These are phyloP conservation scores for Amblyraja radiata DNA, from an alignment of 2,797 vertebrate species.

Conservation along the genomic window DNA sequence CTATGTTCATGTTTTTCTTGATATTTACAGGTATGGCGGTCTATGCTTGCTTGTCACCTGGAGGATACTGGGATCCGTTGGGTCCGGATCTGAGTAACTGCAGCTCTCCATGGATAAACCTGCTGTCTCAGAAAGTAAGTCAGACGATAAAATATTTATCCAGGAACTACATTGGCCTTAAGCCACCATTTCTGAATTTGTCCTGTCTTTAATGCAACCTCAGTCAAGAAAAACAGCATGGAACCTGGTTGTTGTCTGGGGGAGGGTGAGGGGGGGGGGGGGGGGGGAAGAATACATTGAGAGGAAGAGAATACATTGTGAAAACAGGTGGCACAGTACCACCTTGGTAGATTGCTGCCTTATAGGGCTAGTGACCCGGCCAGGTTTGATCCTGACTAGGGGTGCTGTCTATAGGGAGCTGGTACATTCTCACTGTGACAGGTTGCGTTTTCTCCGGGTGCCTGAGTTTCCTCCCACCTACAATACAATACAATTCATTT, in stretches of 20 bases:
- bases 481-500: no score
- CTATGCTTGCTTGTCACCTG: conserved; percentile 75
- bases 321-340: no score
- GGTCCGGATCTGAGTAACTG: conserved; percentile 96
- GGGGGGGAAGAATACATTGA: no score
- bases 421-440: no score
- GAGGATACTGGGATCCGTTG: conserved; percentile 83
- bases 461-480: no score
- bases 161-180: neutral
- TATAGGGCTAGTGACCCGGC: no score
- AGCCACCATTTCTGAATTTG: neutral
- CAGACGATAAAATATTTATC: neutral
- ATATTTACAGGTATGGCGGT: conserved; percentile 71
- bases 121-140: conserved; percentile 88
- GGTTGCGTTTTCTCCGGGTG: no score
- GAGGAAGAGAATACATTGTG: no score
- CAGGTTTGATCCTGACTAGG: no score
- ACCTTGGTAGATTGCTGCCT: no score
- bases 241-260: neutral
- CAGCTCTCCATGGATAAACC: conserved; percentile 91
- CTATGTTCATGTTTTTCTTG: conserved; percentile 39
- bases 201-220: neutral
- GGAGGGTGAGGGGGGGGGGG: neutral
- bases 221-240: neutral
- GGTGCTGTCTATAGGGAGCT: no score